Evolutionary conservation across 2,888 invertebrate species (phyloP).

Genomic region (Tholera decimalis): DNA sequence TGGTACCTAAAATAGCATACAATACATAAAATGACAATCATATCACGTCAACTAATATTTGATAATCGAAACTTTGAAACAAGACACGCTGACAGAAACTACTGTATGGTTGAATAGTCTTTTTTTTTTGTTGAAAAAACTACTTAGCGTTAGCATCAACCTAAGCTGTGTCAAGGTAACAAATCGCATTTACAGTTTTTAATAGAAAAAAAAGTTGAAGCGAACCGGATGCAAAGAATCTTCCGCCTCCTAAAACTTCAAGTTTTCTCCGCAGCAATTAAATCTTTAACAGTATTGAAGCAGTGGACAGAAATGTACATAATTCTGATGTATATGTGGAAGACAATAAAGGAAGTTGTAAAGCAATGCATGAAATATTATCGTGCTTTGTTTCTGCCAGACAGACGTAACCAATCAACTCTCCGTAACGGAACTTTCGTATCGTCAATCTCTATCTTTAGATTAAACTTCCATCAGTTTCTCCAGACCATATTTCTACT

Average conservation of each 20-base stretch:
- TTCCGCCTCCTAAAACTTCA: background rate
- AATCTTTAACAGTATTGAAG: background rate
- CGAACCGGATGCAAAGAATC: background rate
- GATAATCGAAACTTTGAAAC: too few relatives aligned
- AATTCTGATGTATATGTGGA: conserved; percentile 7
- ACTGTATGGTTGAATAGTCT: too few relatives aligned
- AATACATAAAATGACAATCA: too few relatives aligned
- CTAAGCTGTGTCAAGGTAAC: too few relatives aligned
- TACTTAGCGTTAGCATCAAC: too few relatives aligned
- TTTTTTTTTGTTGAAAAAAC: too few relatives aligned
- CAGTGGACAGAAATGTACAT: conserved; percentile 11
- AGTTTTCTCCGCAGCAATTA: conserved; percentile 5
- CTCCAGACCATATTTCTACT: background rate
- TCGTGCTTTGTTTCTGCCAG: conserved; percentile 63
- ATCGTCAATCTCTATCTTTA: conserved; percentile 26
- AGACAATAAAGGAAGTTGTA: conserved; percentile 46
- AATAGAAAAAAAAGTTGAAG: too few relatives aligned
- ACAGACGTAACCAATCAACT: conserved; percentile 63
- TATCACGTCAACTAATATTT: too few relatives aligned
- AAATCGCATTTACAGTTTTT: background rate
- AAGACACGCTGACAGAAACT: too few relatives aligned
- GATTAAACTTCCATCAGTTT: conserved; percentile 2
- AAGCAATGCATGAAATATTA: conserved; percentile 41
- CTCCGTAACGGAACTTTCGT: conserved; percentile 31
- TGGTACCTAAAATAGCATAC: too few relatives aligned